Base-by-base conservation (phyloP, 1,140 invertebrate species). In the Zeugodacus cucurbitae region DNA sequence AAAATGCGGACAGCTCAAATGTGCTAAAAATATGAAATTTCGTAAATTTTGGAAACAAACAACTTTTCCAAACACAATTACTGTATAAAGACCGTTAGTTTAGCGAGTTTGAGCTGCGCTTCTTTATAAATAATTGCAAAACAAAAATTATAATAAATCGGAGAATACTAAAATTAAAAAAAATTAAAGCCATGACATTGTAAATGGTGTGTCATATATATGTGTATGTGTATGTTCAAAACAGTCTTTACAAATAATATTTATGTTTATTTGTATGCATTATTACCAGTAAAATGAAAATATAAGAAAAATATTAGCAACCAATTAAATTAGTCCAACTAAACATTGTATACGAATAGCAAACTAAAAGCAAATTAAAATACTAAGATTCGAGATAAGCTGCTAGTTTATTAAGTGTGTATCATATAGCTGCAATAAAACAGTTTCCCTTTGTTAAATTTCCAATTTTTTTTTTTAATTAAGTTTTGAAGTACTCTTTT, bases 201-300 rank as follows among this genome's bases (percentile, higher is more conserved):
- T 82, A 82, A 82, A 82, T 82, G 22, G 11, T 82, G 74, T 82
- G 74, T 82, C 74, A 82, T 82, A 82, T 29, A 26, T 82, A 82
- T 29, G 22, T 48, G 70, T 37, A 14, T 41, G 3, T 78, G 17
- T 41, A 82, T 82, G 37, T 48, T 78, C 26, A 48, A 48, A 48
- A 48, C 20, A 48, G 44, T 41, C 14, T 82, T 26, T 54, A 37
- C 70, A 44, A 44, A 74, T 74, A 74, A 29, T 22, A 44, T 74
- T 41, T 74, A 44, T 67, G 37, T 74, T 74, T 44, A 8, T 74
- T 74, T 74, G 67, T 74, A 74, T 41, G 17, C 4, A 22, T 37
- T 37, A 82, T 37, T 14, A 82, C 17, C 34, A 82, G 34, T 48
- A 10, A 26, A 48, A 74, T 82, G 5, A 82, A 48, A 48, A 26